Evolutionary conservation across 2,113 vertebrate species (phyloP).

Genomic region (Hippocampus abdominalis): DNA sequence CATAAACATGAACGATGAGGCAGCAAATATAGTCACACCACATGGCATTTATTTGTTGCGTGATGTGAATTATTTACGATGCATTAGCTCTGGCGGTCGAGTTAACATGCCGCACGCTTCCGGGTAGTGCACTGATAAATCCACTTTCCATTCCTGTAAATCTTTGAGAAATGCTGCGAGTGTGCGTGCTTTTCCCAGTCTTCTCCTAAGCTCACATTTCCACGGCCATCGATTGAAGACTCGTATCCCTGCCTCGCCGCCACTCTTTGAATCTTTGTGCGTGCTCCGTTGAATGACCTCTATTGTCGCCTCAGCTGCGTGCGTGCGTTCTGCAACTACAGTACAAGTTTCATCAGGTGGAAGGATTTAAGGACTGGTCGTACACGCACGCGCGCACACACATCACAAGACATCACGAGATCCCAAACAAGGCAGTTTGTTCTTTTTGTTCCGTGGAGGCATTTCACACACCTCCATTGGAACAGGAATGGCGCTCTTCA

Average conservation of each 20-base stretch:
- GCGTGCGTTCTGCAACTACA: neutral
- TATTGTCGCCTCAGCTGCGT: neutral
- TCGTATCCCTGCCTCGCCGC: neutral
- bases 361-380: constrained; percentile 2
- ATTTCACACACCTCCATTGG: neutral
- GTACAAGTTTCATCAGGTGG: neutral
- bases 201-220: neutral
- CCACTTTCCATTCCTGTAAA: neutral
- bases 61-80: neutral
- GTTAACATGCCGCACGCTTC: neutral
- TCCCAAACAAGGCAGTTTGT: neutral
- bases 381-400: neutral
- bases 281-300: neutral
- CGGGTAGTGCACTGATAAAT: neutral
- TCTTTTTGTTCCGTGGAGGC: neutral
- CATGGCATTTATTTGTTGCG: neutral
- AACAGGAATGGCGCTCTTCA: neutral
- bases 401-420: neutral
- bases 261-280: neutral
- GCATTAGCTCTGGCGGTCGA: neutral
- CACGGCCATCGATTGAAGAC: neutral
- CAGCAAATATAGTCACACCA: neutral
- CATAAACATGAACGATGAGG: neutral
- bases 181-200: neutral
- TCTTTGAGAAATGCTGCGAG: neutral